Percentiles rank a stretch among this genome's conserved stretches.
Evolutionary conservation across 2,888 invertebrate genomes (phyloP).

Genomic region (Thymelicus sylvestris): DNA sequence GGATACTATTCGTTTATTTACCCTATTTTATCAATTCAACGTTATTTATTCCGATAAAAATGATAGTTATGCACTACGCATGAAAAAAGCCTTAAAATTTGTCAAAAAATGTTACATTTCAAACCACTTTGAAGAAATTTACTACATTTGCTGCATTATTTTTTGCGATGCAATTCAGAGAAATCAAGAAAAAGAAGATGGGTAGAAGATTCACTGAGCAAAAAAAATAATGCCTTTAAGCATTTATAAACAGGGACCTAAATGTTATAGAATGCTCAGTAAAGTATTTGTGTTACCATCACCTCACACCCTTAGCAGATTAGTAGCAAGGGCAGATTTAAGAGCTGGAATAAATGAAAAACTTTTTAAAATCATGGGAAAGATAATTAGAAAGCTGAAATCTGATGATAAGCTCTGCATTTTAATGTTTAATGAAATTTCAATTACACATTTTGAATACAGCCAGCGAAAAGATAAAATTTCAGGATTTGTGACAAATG

Average conservation of each 20-base stretch:
- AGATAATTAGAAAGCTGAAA: constrained; percentile 29
- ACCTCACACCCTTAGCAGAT: constrained; percentile 36
- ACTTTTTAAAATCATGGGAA: neutral
- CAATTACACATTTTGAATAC: neutral
- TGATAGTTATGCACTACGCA: neutral
- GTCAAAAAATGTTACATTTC: constrained; percentile 19
- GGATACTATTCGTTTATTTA: too few relatives aligned
- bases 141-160: constrained; percentile 33
- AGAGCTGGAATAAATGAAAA: constrained; percentile 41
- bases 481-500: constrained; percentile 13
- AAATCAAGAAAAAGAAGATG: constrained; percentile 36
- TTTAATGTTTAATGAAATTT: constrained; percentile 20
- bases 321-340: constrained; percentile 32
- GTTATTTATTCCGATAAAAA: too few relatives aligned
- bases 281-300: constrained; percentile 41
- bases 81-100: constrained; percentile 33
- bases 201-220: constrained; percentile 38
- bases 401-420: constrained; percentile 22
- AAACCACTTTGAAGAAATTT: constrained; percentile 23
- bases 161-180: constrained; percentile 35
- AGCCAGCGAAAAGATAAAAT: constrained; percentile 5
- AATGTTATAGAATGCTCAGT: constrained; percentile 33
- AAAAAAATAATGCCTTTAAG: constrained; percentile 39
- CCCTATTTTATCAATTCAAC: too few relatives aligned
- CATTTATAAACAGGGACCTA: constrained; percentile 37